Conservation (phyloP, 2,797 vertebrate genomes). For the Remorina albescens region DNA sequence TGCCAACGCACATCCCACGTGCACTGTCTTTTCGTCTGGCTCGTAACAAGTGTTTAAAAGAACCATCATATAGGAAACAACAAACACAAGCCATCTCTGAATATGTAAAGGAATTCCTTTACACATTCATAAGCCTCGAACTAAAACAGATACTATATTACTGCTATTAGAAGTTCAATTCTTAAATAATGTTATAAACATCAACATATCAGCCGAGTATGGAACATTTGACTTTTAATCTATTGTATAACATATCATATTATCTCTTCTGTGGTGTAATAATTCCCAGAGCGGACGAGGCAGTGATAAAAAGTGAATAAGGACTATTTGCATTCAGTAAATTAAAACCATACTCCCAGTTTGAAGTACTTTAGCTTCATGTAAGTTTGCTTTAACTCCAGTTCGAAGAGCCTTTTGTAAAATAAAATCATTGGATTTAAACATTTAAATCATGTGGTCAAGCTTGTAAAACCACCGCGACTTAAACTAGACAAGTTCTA, state of each 20-base stretch:
- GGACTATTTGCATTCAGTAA: conserved; percentile 2
- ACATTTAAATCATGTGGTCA: not conserved
- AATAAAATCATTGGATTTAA: not conserved
- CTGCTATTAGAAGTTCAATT: not conserved
- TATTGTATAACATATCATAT: not conserved
- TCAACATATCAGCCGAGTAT: not conserved
- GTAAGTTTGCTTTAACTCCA: no score
- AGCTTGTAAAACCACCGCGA: not conserved
- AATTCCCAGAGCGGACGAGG: not conserved
- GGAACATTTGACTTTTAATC: conserved; percentile 5
- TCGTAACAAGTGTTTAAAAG: conserved; percentile 44
- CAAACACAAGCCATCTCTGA: conserved; percentile 27
- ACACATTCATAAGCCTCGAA: no score
- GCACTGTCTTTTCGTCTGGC: conserved; percentile 42
- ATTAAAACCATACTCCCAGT: not conserved
- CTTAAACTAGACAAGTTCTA: not conserved
- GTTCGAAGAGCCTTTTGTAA: not conserved
- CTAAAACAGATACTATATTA: not conserved
- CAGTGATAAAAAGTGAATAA: not conserved
- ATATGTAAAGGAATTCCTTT: conserved; percentile 12
- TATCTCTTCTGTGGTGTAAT: not conserved
- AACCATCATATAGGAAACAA: conserved; percentile 27
- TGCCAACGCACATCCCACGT: conserved; percentile 67
- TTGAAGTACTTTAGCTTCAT: conserved; percentile 1
- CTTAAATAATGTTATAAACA: not conserved